Conservation (phyloP, 2,888 invertebrate species). For the Agriopis leucophaearia region DNA sequence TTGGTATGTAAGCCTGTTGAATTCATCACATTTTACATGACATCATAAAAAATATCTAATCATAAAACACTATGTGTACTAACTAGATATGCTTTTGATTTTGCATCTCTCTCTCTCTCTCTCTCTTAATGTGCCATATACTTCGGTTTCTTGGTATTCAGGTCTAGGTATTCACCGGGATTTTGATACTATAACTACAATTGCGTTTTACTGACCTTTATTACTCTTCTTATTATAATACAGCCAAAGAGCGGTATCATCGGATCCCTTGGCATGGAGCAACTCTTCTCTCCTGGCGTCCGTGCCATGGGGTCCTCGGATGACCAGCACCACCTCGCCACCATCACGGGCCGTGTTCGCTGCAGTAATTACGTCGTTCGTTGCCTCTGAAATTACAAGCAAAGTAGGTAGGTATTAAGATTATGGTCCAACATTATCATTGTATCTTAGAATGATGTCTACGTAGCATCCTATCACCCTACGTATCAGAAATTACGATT, state of each 20-base stretch:
- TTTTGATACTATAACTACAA: not conserved
- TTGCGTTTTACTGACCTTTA: conserved; percentile 62
- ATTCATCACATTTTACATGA: conserved; percentile 15
- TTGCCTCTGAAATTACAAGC: conserved; percentile 65
- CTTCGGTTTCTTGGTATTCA: not conserved
- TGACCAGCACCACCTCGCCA: conserved; percentile 70
- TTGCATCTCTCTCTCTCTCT: too few relatives aligned
- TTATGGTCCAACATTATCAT: not conserved
- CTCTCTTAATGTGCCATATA: not conserved
- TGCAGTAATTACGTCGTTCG: conserved; percentile 64
- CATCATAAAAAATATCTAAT: conserved; percentile 9
- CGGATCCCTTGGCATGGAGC: conserved; percentile 66
- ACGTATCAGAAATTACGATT: too few relatives aligned
- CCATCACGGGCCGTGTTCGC: conserved; percentile 61
- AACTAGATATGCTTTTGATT: not conserved
- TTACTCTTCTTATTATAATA: conserved; percentile 73
- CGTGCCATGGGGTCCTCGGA: conserved; percentile 67
- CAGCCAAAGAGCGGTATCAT: conserved; percentile 69
- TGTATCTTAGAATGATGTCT: too few relatives aligned
- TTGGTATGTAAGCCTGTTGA: conserved; percentile 2
- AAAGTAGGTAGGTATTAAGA: not conserved
- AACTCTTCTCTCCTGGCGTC: conserved; percentile 67
- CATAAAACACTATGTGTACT: too few relatives aligned
- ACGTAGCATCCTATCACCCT: too few relatives aligned
- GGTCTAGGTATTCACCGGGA: not conserved